phyloP scores from a whole-genome alignment of 2,888 invertebrate species.

The Athetis lepigone region DNA sequence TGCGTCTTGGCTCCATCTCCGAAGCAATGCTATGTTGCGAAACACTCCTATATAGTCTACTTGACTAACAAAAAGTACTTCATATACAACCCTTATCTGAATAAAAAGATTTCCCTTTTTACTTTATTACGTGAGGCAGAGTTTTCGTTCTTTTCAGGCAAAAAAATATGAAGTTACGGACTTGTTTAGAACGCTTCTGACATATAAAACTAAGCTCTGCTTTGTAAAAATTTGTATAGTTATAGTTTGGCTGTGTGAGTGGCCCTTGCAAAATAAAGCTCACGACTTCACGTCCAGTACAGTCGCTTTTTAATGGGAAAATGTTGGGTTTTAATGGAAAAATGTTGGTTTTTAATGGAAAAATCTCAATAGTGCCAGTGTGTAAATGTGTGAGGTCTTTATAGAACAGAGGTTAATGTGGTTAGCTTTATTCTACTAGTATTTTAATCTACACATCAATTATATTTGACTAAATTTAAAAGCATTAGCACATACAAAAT shows the following conservation, averaged over 20 bases:
- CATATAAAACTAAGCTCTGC: constrained; percentile 3
- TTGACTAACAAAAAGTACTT: constrained; percentile 37
- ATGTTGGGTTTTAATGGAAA: constrained; percentile 42
- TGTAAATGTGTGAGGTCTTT: constrained; percentile 22
- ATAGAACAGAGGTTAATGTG: constrained; percentile 11
- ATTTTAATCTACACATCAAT: too few species aligned
- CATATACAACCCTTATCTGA: constrained; percentile 41
- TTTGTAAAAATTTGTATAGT: constrained; percentile 16
- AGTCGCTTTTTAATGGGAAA: constrained; percentile 35
- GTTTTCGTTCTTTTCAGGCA: neutral
- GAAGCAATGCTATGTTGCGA: constrained; percentile 26
- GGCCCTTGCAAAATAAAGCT: constrained; percentile 23
- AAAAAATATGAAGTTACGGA: constrained; percentile 18
- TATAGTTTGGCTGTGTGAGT: constrained; percentile 14
- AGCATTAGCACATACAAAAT: too few species aligned
- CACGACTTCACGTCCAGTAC: neutral
- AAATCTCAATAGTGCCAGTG: constrained; percentile 19
- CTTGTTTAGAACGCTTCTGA: constrained; percentile 10
- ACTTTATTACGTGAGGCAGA: constrained; percentile 23
- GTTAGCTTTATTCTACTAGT: neutral
- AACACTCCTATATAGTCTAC: constrained; percentile 15
- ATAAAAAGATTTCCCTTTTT: constrained; percentile 42
- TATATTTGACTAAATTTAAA: too few species aligned
- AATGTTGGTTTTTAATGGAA: constrained; percentile 39
- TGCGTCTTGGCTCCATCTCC: constrained; percentile 30